A percentile compares a stretch with the other conserved stretches of the same genome.
phyloP scores from a whole-genome alignment of 2,113 vertebrate species.

The Halcyon malimbica region DNA sequence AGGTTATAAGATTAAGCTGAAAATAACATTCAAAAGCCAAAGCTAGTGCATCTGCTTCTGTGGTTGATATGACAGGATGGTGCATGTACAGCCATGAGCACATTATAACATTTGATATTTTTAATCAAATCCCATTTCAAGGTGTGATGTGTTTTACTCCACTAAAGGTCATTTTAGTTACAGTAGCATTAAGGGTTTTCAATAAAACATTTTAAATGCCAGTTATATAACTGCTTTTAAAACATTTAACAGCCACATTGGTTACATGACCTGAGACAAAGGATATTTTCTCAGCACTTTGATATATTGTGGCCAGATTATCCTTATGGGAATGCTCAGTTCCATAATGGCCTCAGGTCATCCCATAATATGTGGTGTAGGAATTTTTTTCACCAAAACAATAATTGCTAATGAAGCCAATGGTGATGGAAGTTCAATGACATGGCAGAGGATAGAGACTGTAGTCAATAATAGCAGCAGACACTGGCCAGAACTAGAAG shows the following conservation, averaged over 20 bases:
- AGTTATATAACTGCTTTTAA: conserved; percentile 75
- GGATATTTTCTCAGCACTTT: conserved; percentile 62
- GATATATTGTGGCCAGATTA: conserved; percentile 63
- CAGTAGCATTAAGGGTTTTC: conserved; percentile 66
- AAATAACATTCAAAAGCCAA: not conserved
- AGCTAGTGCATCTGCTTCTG: not conserved
- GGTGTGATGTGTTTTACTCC: conserved; percentile 47
- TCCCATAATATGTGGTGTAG: conserved; percentile 10
- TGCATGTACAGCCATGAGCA: not conserved
- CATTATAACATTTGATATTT: conserved; percentile 45
- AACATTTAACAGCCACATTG: conserved; percentile 66
- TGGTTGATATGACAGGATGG: not conserved
- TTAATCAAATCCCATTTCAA: conserved; percentile 65
- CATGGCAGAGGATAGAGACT: conserved; percentile 38
- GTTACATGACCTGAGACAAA: conserved; percentile 70
- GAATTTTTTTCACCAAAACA: conserved; percentile 54
- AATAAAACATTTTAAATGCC: conserved; percentile 75
- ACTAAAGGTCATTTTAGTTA: conserved; percentile 68
- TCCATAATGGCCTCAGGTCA: conserved; percentile 57
- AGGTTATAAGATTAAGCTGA: not conserved
- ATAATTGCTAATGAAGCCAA: conserved; percentile 63
- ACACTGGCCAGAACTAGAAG: not conserved
- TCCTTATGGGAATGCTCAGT: conserved; percentile 54
- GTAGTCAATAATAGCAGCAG: conserved; percentile 30
- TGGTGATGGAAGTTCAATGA: conserved; percentile 59